phyloP scores from a whole-genome alignment of 2,888 invertebrate genomes.

The Drosophila aldrichi region DNA sequence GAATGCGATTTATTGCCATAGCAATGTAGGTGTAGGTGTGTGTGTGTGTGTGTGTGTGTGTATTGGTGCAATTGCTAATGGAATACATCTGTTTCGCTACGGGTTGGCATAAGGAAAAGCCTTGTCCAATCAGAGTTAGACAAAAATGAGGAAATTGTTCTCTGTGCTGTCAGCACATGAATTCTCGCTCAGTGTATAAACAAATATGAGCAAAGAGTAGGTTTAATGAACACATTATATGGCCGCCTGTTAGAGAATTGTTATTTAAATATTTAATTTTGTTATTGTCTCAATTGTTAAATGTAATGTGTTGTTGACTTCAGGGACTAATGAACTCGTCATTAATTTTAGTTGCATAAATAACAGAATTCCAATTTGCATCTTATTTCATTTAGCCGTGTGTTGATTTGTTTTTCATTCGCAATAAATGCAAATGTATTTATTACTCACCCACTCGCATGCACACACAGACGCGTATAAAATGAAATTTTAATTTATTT shows the following conservation, averaged over 20 bases:
- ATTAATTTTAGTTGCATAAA: conserved; percentile 29
- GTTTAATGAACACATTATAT: neutral
- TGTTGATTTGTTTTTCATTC: conserved; percentile 16
- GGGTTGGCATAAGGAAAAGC: neutral
- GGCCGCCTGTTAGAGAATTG: neutral
- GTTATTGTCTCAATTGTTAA: neutral
- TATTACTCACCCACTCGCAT: conserved; percentile 36
- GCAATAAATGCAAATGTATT: conserved; percentile 45
- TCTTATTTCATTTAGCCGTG: conserved; percentile 30
- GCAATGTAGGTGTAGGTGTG: conserved; percentile 1
- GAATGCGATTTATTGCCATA: conserved; percentile 29
- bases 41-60: neutral
- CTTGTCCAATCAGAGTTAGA: neutral
- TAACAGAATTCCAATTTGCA: conserved; percentile 31
- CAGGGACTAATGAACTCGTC: conserved; percentile 47
- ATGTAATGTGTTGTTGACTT: neutral
- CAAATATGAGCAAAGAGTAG: neutral
- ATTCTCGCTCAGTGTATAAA: neutral
- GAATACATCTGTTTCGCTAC: conserved; percentile 19
- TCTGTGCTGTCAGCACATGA: neutral
- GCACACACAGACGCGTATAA: conserved; percentile 16
- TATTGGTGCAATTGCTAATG: conserved; percentile 16
- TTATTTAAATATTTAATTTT: conserved; percentile 2
- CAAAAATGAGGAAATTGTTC: conserved; percentile 2
- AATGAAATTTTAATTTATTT: conserved; percentile 72